Base-by-base conservation (phyloP, 2,888 invertebrate genomes). In the Caenorhabditis japonica region DNA sequence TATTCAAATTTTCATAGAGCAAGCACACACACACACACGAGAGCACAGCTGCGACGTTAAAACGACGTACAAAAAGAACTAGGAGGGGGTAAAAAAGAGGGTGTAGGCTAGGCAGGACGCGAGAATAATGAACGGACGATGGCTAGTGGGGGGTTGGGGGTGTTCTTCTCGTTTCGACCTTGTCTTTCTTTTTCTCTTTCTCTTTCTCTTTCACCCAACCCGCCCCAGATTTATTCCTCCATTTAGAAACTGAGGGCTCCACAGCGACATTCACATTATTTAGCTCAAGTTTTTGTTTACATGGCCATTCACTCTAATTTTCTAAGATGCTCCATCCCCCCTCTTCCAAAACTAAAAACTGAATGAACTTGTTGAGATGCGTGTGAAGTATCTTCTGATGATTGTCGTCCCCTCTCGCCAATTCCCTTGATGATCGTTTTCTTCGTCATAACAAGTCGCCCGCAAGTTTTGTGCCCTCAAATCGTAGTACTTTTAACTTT, bases 341-440 rank as follows among this genome's bases (percentile, higher is more conserved):
- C 5, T n/a, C 7, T 5, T 10, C 38, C 15, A 10, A 43, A 21
- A 46, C 21, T 10, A 43, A 58, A 58, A 58, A 66, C 56, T 51
- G 56, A 64, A 47, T 58, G 58, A 59, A 68, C 58, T 59, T 38
- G 59, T 68, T 59, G 59, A 68, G 34, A 46, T 21, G 58, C 55
- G 69, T 69, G 70, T 70, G 70, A 70, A 70, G 70, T 61, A 61
- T 46, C 68, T 43, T 52, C 68, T 43, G 46, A 59, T 68, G 52
- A 59, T 68, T 68, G 58, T 59, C 53, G 55, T 60, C 62, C 58
- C 27, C 44, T 41, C 21, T 46, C 52, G 21, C 25, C 69, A 70
- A 70, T 70, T 70, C 61, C 70, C 70, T 33, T 70, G 70, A 70
- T 70, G 70, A 70, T 70, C 61, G 70, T 70, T 70, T 61, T 46